Evolutionary conservation across 2,797 vertebrate genomes (phyloP), one percentile per base, ranked within the genome.

Genomic region (Catostomus latipinnis): DNA sequence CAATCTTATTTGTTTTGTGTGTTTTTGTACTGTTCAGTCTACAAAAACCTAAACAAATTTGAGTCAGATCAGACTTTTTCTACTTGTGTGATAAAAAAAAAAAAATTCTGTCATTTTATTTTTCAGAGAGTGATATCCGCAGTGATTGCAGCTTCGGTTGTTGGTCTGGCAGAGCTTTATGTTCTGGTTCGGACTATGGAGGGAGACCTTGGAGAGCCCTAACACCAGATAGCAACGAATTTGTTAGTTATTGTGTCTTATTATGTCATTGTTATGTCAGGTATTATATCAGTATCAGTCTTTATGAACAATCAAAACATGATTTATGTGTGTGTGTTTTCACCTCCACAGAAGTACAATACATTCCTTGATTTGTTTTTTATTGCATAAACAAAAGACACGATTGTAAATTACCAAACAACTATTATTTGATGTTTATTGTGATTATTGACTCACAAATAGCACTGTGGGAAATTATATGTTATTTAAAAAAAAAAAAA

Each of bases 131-230:
- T 99, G 14, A 90, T 98, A 57, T 92, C 94, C 3, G 96, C 96
- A 0, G 91, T 99, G 73, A 98, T 99, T 0, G 95, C 94, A 60
- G 95, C 98, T 1, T 99, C 98, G 0, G 96, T 99, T 4, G 98
- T 99, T 1, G 98, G 98, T 12, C 90, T 99, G 67, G 98, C 97
- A 0, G 98, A 99, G 89, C 94, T 99, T 0, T 99, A 98, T 0
- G 92, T 98, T 72, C 93, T 99, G 90, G 97, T 99, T 61, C 95
- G 95, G 77, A 96, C 95, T 5, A 93, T 98, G 89, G 98, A 99
- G 88, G 98, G 98, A 60, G 96, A 98, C 45, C 89, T 97, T 0
- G 97, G 98, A 67, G 95, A 98, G 12, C 93, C 94, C 0, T 99
- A 93, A 92, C 63, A 52, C n/a, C 43, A 48, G n/a, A 48, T n/a